Conservation (phyloP, 2,888 invertebrate genomes). For the Polymixis lichenea region DNA sequence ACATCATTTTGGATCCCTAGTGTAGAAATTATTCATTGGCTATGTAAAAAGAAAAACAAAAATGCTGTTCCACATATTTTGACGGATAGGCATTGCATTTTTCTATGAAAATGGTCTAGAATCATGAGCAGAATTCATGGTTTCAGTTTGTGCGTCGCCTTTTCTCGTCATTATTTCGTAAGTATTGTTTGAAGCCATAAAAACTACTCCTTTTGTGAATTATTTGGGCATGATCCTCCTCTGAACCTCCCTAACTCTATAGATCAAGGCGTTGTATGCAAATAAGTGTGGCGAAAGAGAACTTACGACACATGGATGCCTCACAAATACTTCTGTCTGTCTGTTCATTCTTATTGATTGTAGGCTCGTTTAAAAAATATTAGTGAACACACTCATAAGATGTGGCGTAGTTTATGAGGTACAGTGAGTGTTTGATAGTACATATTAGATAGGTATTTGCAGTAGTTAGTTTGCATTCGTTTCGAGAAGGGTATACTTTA, state of each 20-base stretch:
- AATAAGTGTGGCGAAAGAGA: conserved; percentile 78
- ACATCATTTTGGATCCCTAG: too few relatives aligned
- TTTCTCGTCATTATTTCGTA: too few relatives aligned
- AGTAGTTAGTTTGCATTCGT: neutral
- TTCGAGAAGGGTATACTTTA: neutral
- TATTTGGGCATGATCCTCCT: neutral
- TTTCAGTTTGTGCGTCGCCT: too few relatives aligned
- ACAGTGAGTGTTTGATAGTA: neutral
- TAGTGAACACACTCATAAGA: conserved; percentile 25
- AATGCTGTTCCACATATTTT: too few relatives aligned
- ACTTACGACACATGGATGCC: conserved; percentile 75
- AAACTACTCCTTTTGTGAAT: too few relatives aligned
- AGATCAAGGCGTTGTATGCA: conserved; percentile 80
- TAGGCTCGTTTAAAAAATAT: conserved; percentile 50
- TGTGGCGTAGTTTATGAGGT: conserved; percentile 16
- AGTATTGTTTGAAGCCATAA: too few relatives aligned
- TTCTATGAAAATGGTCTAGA: too few relatives aligned
- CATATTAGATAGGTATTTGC: conserved; percentile 16
- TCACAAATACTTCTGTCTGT: conserved; percentile 82
- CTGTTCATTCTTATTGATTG: conserved; percentile 53
- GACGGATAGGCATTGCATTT: too few relatives aligned
- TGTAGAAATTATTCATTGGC: too few relatives aligned
- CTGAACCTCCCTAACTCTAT: conserved; percentile 50
- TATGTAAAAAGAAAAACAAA: too few relatives aligned
- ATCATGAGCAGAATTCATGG: too few relatives aligned